Evolutionary conservation across 1,140 invertebrate genomes (phyloP).

Genomic region (Brachionus paranguensis): DNA sequence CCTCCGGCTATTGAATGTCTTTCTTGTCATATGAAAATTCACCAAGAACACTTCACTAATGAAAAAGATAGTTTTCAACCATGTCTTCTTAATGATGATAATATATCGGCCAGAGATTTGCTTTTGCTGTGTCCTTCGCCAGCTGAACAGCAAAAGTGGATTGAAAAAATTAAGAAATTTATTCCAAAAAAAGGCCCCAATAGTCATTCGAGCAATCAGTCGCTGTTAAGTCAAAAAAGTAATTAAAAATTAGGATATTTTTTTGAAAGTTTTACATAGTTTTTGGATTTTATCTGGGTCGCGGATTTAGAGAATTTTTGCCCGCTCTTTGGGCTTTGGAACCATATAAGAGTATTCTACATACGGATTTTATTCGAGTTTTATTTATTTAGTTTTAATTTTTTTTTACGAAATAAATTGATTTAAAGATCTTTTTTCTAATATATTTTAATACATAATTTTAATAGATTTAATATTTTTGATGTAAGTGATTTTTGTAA

Average conservation of each 20-base stretch:
- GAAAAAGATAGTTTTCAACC: slow-evolving; percentile 39
- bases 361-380: background rate
- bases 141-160: slow-evolving; percentile 87
- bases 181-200: slow-evolving; percentile 56
- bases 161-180: slow-evolving; percentile 77
- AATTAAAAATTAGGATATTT: background rate
- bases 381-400: background rate
- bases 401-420: background rate
- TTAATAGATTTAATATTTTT: background rate
- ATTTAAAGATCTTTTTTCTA: background rate
- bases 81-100: slow-evolving; percentile 56
- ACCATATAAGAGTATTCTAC: background rate
- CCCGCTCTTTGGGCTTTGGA: background rate
- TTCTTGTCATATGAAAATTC: slow-evolving; percentile 88
- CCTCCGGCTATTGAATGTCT: slow-evolving; percentile 91
- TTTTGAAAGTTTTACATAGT: background rate
- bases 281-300: background rate
- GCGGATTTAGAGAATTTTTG: background rate
- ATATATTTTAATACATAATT: background rate
- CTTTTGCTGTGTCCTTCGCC: slow-evolving; percentile 73
- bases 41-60: slow-evolving; percentile 76
- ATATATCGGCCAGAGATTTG: slow-evolving; percentile 82
- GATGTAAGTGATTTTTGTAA: background rate
- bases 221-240: slow-evolving; percentile 7
- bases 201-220: slow-evolving; percentile 18